Conservation (phyloP, 2,888 invertebrate species). For the Stratiomys singularior region DNA sequence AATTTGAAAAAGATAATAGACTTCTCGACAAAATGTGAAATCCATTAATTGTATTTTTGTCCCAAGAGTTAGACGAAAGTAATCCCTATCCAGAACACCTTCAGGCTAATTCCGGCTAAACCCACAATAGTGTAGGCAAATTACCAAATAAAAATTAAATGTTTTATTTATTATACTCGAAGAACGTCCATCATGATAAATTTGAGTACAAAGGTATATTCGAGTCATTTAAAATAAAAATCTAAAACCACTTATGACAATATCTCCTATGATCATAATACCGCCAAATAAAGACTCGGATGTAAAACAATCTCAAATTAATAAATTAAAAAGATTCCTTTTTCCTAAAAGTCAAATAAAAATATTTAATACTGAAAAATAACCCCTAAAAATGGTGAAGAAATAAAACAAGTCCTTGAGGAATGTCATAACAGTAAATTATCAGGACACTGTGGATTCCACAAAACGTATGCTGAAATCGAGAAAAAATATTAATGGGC, state of each 20-base stretch:
- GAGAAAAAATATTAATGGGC: constrained; percentile 45
- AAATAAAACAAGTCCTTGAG: background rate
- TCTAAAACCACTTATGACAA: background rate
- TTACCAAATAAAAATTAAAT: background rate
- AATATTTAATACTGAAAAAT: background rate
- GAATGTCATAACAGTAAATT: background rate
- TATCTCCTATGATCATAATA: no score
- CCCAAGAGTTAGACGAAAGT: background rate
- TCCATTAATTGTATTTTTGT: background rate
- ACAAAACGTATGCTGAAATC: background rate
- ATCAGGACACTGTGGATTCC: background rate
- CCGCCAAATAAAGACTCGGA: no score
- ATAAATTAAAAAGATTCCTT: no score
- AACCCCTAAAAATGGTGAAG: background rate
- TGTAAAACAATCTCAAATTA: no score
- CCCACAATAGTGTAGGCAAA: background rate
- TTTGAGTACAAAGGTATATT: background rate
- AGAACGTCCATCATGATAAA: background rate
- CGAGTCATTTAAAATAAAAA: background rate
- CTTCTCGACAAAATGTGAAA: background rate
- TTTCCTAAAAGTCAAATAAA: no score
- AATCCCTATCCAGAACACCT: background rate
- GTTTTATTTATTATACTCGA: background rate
- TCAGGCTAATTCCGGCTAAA: constrained; percentile 7
- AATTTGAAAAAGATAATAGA: background rate